Percentiles rank a stretch among this genome's conserved stretches.
These are phyloP conservation scores for Cantharis rustica DNA, from an alignment of 2,888 invertebrate species.

Conservation along the genomic window DNA sequence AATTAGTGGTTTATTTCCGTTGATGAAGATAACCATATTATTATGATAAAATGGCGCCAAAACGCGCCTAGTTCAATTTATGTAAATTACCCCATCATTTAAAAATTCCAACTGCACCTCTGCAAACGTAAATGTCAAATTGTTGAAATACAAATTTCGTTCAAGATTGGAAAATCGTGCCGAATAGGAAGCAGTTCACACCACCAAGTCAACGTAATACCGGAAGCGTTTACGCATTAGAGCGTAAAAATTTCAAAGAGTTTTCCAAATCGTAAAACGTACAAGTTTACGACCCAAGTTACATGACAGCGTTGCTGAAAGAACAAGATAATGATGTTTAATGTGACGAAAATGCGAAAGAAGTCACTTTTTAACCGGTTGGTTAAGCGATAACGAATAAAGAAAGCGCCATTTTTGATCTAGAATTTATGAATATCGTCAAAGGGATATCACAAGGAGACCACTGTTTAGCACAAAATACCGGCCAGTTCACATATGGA, in stretches of 20 bases:
- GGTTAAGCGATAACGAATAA: neutral
- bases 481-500: neutral
- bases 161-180: neutral
- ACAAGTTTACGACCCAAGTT: neutral
- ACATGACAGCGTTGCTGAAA: neutral
- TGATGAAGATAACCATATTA: neutral
- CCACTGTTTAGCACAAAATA: neutral
- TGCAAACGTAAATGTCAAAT: neutral
- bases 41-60: neutral
- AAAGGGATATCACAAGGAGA: neutral
- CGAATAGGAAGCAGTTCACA: neutral
- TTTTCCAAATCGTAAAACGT: neutral
- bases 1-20: neutral
- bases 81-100: neutral
- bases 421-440: neutral
- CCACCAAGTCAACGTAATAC: neutral
- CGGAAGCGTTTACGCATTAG: neutral
- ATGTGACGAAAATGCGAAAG: neutral
- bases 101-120: neutral
- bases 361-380: neutral
- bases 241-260: neutral
- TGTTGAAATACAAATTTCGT: neutral
- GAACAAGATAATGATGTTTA: neutral
- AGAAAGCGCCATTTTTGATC: neutral
- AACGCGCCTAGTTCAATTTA: neutral